Evolutionary conservation across 2,888 invertebrate species (phyloP).

Genomic region (Allolobophora icterica): DNA sequence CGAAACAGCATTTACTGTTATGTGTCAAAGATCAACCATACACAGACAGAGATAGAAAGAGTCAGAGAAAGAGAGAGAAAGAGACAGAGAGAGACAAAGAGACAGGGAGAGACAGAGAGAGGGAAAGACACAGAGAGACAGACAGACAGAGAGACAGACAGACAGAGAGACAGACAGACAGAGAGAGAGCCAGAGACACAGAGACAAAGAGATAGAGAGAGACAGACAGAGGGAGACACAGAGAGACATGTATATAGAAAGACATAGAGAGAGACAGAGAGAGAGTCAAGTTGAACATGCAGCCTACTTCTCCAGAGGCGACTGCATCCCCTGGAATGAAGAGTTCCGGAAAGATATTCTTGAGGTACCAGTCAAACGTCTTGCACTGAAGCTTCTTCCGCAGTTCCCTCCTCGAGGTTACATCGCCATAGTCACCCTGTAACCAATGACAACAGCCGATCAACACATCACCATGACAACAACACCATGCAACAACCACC

Average conservation of each 20-base stretch:
- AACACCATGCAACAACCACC: background rate
- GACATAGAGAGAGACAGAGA: background rate
- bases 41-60: background rate
- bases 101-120: background rate
- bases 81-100: no score
- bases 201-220: background rate
- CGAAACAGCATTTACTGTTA: no score
- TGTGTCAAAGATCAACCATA: no score
- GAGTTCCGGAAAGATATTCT: slow-evolving; percentile 95
- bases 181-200: background rate
- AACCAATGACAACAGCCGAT: slow-evolving; percentile 48
- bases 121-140: background rate
- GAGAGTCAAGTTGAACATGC: background rate
- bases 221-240: no score
- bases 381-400: slow-evolving; percentile 88
- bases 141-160: background rate
- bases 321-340: slow-evolving; percentile 94
- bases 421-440: slow-evolving; percentile 93
- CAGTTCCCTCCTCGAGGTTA: slow-evolving; percentile 79
- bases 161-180: background rate
- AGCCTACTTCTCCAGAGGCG: slow-evolving; percentile 92
- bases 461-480: background rate
- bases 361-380: slow-evolving; percentile 96
- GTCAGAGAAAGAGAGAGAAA: background rate
- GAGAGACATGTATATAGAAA: background rate